Evolutionary conservation across 2,113 vertebrate species (phyloP).

Genomic region (Solea solea): DNA sequence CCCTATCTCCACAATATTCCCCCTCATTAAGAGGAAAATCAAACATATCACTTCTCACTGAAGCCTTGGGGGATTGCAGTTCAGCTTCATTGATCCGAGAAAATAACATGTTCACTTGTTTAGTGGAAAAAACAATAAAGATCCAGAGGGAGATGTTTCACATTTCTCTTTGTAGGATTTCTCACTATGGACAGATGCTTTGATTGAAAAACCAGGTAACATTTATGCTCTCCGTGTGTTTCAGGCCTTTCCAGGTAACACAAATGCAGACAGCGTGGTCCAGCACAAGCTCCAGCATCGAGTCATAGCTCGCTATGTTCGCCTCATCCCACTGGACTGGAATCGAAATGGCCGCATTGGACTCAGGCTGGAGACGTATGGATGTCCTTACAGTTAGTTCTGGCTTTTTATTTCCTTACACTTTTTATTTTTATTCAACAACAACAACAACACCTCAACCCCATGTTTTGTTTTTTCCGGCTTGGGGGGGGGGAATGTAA

Average conservation of each 20-base stretch:
- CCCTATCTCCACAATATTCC: constrained; percentile 40
- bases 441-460: no score
- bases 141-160: neutral
- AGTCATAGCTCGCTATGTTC: constrained; percentile 57
- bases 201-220: neutral
- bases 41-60: constrained; percentile 25
- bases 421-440: no score
- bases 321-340: constrained; percentile 64
- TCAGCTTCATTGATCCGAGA: constrained; percentile 12
- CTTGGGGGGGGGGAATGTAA: no score
- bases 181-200: neutral
- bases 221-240: neutral
- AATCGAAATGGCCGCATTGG: constrained; percentile 66
- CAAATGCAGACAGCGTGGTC: constrained; percentile 70
- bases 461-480: no score
- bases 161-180: no score
- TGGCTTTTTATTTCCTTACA: neutral
- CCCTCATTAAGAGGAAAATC: constrained; percentile 53
- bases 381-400: constrained; percentile 66
- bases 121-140: neutral
- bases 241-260: constrained; percentile 66
- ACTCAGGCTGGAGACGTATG: constrained; percentile 68
- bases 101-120: constrained; percentile 8
- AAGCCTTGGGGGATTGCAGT: constrained; percentile 14
- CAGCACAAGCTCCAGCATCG: constrained; percentile 63